Conservation (phyloP, 2,113 vertebrate genomes). For the Numida meleagris region DNA sequence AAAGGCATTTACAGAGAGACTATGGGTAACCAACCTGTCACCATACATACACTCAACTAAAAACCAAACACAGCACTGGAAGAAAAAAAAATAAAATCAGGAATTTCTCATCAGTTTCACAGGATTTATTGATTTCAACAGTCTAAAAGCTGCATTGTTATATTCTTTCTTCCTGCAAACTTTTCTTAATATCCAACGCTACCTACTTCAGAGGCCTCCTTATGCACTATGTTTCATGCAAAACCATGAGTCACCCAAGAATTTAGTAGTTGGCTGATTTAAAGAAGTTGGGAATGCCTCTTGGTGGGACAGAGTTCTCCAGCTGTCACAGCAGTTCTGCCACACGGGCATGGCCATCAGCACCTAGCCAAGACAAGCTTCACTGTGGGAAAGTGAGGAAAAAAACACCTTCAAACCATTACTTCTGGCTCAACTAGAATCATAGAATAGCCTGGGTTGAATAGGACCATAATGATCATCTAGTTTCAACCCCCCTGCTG, state of each 20-base stretch:
- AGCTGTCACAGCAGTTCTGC: neutral
- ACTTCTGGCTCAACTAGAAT: neutral
- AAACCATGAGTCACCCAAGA: neutral
- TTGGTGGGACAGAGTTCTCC: neutral
- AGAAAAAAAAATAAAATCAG: neutral
- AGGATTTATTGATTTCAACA: neutral
- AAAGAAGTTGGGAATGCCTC: neutral
- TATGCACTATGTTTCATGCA: neutral
- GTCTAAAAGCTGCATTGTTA: neutral
- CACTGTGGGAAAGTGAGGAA: neutral
- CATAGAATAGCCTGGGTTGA: no score
- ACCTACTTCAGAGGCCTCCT: neutral
- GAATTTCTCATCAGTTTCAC: neutral
- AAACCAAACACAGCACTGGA: neutral
- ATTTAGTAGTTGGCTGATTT: neutral
- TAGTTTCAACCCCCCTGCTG: no score
- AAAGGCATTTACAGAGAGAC: neutral
- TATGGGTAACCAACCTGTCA: neutral
- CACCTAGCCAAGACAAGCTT: neutral
- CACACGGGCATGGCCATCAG: rapidly evolving
- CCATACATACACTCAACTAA: neutral
- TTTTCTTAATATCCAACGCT: neutral
- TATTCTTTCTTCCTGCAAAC: neutral
- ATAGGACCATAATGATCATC: no score
- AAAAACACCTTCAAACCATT: neutral